Evolutionary conservation across 2,888 invertebrate genomes (phyloP).

Genomic region (Blera fallax): DNA sequence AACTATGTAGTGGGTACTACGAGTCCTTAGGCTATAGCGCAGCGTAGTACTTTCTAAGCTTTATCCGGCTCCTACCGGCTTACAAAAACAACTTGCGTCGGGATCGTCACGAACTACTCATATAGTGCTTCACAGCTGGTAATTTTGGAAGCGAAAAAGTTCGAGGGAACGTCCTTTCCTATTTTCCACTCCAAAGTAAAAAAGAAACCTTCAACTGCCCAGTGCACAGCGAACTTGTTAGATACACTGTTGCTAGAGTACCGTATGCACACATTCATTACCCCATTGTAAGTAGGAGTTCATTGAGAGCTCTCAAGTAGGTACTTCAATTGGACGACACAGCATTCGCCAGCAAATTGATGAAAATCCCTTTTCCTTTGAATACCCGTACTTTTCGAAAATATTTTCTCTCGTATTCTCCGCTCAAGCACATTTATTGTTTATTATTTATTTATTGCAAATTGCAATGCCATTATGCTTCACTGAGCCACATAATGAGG

Average conservation of each 20-base stretch:
- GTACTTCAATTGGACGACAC: conserved; percentile 14
- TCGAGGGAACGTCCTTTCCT: too few species aligned
- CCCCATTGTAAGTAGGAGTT: not conserved
- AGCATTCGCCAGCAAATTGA: conserved; percentile 1
- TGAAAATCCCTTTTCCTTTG: conserved; percentile 47
- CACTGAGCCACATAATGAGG: conserved; percentile 53
- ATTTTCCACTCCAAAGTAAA: too few species aligned
- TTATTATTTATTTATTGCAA: conserved; percentile 48
- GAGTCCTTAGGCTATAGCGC: too few species aligned
- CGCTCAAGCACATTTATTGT: conserved; percentile 47
- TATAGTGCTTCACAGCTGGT: too few species aligned
- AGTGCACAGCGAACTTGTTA: not conserved
- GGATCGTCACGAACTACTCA: too few species aligned
- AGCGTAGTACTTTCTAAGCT: too few species aligned
- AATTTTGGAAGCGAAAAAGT: too few species aligned
- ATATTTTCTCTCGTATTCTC: conserved; percentile 28
- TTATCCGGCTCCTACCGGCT: too few species aligned
- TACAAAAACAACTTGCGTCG: too few species aligned
- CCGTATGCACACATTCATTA: not conserved
- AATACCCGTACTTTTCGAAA: not conserved
- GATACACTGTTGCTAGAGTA: not conserved
- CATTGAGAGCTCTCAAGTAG: conserved; percentile 41
- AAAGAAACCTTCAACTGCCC: too few species aligned
- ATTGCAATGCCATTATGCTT: conserved; percentile 37
- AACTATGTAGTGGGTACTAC: too few species aligned